A percentile compares a stretch with the other conserved stretches of the same genome.
These are phyloP conservation scores for Muscicapa adusta DNA, from an alignment of 2,113 vertebrate species.

Conservation along the genomic window DNA sequence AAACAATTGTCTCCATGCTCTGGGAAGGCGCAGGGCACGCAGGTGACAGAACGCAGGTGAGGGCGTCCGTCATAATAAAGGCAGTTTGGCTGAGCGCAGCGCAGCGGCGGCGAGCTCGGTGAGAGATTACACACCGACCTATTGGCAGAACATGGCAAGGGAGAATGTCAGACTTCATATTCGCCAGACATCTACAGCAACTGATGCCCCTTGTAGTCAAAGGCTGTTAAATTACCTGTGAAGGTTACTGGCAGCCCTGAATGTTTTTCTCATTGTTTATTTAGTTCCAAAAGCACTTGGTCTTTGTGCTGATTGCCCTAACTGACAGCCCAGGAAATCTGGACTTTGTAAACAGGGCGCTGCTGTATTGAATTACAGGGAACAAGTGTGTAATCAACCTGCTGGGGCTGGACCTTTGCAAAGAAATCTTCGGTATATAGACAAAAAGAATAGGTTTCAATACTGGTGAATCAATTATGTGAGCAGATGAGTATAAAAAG, in stretches of 20 bases:
- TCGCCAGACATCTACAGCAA: slow-evolving; percentile 68
- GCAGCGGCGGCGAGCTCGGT: slow-evolving; percentile 1
- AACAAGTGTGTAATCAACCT: slow-evolving; percentile 73
- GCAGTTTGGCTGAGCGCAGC: neutral
- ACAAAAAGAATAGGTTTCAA: slow-evolving; percentile 45
- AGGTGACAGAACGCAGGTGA: slow-evolving; percentile 47
- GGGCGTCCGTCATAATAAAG: slow-evolving; percentile 35
- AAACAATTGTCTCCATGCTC: neutral
- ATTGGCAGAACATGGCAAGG: slow-evolving; percentile 63
- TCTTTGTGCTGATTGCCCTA: slow-evolving; percentile 73
- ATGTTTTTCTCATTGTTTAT: slow-evolving; percentile 76
- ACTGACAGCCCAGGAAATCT: slow-evolving; percentile 77
- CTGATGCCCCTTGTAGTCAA: slow-evolving; percentile 73
- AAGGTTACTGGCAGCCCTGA: slow-evolving; percentile 75
- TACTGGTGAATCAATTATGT: slow-evolving; percentile 20
- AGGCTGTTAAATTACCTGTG: slow-evolving; percentile 75
- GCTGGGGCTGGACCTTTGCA: slow-evolving; percentile 50
- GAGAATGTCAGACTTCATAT: slow-evolving; percentile 75
- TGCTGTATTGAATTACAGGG: slow-evolving; percentile 75
- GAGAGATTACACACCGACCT: slow-evolving; percentile 40
- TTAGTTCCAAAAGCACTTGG: slow-evolving; percentile 76
- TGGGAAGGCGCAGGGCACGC: neutral
- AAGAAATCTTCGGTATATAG: slow-evolving; percentile 11
- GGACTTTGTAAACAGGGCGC: slow-evolving; percentile 73
- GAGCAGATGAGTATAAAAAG: slow-evolving; percentile 54